These are phyloP conservation scores for Andrena praecox DNA, from an alignment of 2,888 invertebrate genomes.

Conservation along the genomic window DNA sequence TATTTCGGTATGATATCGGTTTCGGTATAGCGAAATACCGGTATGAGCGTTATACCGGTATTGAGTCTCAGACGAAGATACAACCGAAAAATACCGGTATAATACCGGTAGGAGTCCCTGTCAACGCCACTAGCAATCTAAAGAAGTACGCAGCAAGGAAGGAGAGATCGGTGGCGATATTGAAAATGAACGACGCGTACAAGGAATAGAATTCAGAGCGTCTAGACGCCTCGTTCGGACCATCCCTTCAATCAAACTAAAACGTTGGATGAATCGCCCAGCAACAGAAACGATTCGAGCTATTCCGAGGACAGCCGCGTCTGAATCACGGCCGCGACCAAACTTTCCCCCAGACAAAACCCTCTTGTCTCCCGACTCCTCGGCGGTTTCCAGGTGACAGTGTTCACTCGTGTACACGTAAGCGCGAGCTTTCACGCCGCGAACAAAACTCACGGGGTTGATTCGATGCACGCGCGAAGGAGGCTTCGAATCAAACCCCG, in stretches of 20 bases:
- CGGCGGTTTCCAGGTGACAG: slow-evolving; percentile 13
- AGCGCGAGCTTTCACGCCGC: slow-evolving; percentile 2
- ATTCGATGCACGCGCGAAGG: background rate
- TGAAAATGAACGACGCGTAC: background rate
- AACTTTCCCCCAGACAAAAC: slow-evolving; percentile 6
- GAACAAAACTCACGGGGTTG: background rate
- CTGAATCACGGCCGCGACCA: slow-evolving; percentile 11
- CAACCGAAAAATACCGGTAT: no score
- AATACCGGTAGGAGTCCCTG: no score
- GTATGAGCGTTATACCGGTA: no score
- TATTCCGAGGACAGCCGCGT: slow-evolving; percentile 21
- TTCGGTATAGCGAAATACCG: no score
- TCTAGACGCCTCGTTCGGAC: slow-evolving; percentile 21
- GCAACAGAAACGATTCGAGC: slow-evolving; percentile 6
- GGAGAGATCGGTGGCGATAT: background rate
- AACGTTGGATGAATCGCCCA: slow-evolving; percentile 30
- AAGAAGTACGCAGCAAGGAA: background rate
- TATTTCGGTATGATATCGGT: no score
- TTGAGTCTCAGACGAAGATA: no score
- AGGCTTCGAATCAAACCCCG: background rate
- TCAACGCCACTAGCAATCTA: background rate
- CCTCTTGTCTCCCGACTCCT: slow-evolving; percentile 15
- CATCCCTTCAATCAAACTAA: slow-evolving; percentile 8
- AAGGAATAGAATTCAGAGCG: background rate
- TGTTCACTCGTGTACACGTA: background rate